Conservation (phyloP, 2,113 vertebrate species). For the Oreotrochilus melanogaster region DNA sequence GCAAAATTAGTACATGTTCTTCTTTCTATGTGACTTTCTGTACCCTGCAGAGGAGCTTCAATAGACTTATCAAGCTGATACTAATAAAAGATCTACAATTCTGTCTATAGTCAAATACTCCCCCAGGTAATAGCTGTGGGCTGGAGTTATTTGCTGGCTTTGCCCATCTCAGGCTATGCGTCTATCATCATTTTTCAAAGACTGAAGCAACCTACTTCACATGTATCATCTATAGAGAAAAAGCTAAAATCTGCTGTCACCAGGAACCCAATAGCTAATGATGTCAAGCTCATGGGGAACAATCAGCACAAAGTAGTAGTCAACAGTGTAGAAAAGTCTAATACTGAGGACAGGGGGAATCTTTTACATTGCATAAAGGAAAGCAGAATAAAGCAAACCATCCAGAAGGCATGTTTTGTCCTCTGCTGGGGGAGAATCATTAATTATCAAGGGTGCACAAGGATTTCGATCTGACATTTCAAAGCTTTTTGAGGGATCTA, state of each 20-base stretch:
- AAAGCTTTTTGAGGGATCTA: not conserved
- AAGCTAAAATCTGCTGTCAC: not conserved
- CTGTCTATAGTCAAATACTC: not conserved
- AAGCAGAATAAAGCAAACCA: not conserved
- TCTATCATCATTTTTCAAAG: not conserved
- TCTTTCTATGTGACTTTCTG: not conserved
- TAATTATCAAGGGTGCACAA: not conserved
- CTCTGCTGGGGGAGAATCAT: not conserved
- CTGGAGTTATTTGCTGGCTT: not conserved
- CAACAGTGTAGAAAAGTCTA: not conserved
- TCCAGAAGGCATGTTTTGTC: not conserved
- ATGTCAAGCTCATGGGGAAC: not conserved
- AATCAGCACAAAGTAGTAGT: not conserved
- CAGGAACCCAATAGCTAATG: not conserved
- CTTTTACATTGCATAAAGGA: not conserved
- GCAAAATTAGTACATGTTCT: constrained; percentile 1
- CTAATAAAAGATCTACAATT: constrained; percentile 13
- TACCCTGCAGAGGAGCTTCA: not conserved
- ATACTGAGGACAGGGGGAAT: not conserved
- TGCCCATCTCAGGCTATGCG: not conserved
- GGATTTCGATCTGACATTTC: not conserved
- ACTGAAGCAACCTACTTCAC: not conserved
- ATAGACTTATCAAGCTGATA: not conserved
- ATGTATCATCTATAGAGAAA: not conserved
- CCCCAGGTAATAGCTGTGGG: not conserved